Evolutionary conservation across 2,113 vertebrate genomes (phyloP), one percentile per base, ranked within the genome.

Genomic region (Athene noctua): DNA sequence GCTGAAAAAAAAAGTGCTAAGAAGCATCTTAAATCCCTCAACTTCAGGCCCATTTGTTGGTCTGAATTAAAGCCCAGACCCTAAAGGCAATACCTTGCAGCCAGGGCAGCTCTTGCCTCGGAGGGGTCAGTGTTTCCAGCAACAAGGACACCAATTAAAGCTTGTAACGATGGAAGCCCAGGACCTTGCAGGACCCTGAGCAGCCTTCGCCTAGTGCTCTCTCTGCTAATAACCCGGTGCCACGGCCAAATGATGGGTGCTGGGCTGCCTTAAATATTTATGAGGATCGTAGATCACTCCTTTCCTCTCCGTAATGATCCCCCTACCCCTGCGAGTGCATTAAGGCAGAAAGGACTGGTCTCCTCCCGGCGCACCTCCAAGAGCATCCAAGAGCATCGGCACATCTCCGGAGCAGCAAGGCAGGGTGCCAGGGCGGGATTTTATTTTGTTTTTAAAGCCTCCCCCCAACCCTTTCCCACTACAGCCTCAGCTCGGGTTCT

Each of bases 81-180:
- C 51, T 26, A 66, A 71, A 70, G 81, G 74, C 3, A 9, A 40
- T 42, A 42, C 17, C 75, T 77, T 0, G 0, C 11, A 65, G 40
- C 61, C 80, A 5, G 61, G 34, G 20, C 8, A 65, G 61, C 78
- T 90, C 57, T 15, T 34, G 61, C 88, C 67, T 85, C 8, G 34
- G 42, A 82, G 34, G 44, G 88, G 88, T 92, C 79, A 85, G 63
- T 1, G 32, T 29, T 57, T 71, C 63, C 94, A 77, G 52, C 44
- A 67, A 63, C 27, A 44, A 40, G 63, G 92, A 80, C 91, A 74
- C 91, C 93, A 96, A 94, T 95, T 94, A 95, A 63, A 86, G 94
- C 90, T 92, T 74, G 78, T 94, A 93, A 91, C 2, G n/a, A 94
- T 15, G 75, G 65, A 19, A 92, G 22, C 59, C 59, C 68, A 59